Evolutionary conservation across 2,113 vertebrate genomes (phyloP).

Genomic region (Oplegnathus fasciatus): DNA sequence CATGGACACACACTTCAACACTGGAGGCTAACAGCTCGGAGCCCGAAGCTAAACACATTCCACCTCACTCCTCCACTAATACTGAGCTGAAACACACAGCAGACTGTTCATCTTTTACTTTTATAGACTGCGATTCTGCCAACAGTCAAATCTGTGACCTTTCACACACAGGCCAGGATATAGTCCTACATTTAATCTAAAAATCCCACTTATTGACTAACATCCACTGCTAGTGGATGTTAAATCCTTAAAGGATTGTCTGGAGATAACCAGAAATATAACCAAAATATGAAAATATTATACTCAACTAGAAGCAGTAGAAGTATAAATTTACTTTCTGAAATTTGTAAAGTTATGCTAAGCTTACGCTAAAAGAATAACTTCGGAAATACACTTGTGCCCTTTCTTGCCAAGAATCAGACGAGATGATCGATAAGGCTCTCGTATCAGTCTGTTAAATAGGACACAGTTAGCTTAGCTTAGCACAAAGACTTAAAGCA

Average conservation of each 20-base stretch:
- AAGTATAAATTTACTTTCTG: not conserved
- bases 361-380: not conserved
- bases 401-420: not conserved
- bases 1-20: not conserved
- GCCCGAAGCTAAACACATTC: not conserved
- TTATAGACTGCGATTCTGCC: not conserved
- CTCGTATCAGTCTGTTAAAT: not conserved
- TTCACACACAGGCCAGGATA: not conserved
- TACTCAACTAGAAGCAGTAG: not conserved
- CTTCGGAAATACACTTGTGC: not conserved
- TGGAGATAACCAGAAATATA: not conserved
- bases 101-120: not conserved
- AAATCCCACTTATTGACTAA: not conserved
- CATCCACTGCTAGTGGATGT: not conserved
- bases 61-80: not conserved
- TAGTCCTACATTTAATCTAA: not conserved
- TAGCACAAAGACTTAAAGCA: not conserved
- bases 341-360: not conserved
- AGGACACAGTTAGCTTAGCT: conserved; percentile 5
- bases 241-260: not conserved
- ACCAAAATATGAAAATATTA: not conserved
- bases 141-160: not conserved
- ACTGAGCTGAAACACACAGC: conserved; percentile 3
- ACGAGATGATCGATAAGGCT: not conserved
- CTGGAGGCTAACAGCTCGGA: not conserved